phyloP scores from a whole-genome alignment of 1,140 invertebrate species.

The Galendromus occidentalis region DNA sequence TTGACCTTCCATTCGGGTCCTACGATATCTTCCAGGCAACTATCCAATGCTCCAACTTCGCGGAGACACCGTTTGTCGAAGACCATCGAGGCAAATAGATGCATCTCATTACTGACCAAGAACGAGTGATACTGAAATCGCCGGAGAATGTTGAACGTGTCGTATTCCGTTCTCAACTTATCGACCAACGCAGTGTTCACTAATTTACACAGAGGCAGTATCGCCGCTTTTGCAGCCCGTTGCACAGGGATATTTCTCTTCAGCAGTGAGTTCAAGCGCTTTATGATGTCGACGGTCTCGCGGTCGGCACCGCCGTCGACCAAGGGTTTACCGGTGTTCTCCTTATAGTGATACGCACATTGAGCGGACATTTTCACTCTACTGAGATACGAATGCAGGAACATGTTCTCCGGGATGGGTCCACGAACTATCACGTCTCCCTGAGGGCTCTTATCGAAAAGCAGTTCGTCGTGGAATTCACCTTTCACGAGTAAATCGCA shows the following conservation, averaged over 20 bases:
- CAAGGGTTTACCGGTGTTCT: not conserved
- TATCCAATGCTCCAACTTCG: not conserved
- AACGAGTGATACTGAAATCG: slow-evolving; percentile 4
- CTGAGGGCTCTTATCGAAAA: not conserved
- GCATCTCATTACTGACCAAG: not conserved
- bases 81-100: not conserved
- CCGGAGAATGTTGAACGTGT: not conserved
- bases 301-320: not conserved
- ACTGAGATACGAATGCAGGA: not conserved
- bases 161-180: not conserved
- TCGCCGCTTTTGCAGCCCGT: not conserved
- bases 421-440: not conserved
- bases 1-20: not conserved
- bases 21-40: not conserved
- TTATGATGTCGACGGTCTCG: not conserved
- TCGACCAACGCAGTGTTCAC: not conserved
- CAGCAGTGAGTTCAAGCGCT: not conserved
- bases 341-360: not conserved
- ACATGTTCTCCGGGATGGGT: slow-evolving; percentile 2
- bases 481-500: not conserved
- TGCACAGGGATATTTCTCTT: not conserved
- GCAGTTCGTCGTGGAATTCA: slow-evolving; percentile 3
- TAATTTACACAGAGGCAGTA: slow-evolving; percentile 2
- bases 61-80: not conserved
- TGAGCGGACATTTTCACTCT: slow-evolving; percentile 3